These are phyloP conservation scores for Campylomormyrus numenius DNA, from an alignment of 2,113 vertebrate species.

Conservation along the genomic window DNA sequence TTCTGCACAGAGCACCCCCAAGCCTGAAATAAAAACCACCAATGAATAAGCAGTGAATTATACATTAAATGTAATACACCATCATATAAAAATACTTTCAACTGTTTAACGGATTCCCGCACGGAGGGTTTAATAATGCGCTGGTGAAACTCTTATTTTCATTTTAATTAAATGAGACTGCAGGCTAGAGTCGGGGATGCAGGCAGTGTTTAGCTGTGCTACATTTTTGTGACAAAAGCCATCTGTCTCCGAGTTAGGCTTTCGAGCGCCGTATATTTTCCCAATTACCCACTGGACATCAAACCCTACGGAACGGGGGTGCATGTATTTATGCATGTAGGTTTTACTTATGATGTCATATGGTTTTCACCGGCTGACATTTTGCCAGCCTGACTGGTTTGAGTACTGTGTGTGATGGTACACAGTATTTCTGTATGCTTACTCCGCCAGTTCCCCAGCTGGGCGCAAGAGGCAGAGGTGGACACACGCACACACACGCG, in stretches of 20 bases:
- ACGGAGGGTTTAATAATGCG: constrained; percentile 25
- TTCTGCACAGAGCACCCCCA: background rate
- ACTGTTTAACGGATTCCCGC: background rate
- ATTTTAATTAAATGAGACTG: constrained; percentile 47
- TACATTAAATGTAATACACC: background rate
- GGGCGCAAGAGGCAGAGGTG: too few species aligned
- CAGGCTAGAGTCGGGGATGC: constrained; percentile 38
- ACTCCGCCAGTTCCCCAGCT: background rate
- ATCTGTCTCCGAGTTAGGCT: constrained; percentile 45
- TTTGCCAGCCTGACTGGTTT: background rate
- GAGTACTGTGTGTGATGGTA: background rate
- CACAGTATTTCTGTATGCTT: background rate
- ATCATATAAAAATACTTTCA: background rate
- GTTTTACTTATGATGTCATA: background rate
- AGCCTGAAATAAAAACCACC: background rate
- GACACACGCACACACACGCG: too few species aligned
- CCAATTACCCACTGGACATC: constrained; percentile 37
- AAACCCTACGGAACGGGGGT: background rate
- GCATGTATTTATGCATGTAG: background rate
- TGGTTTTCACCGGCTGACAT: background rate
- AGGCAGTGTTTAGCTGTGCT: background rate
- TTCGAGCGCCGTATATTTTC: constrained; percentile 30
- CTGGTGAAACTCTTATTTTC: constrained; percentile 28
- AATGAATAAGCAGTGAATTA: background rate
- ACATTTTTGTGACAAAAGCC: constrained; percentile 39